Evolutionary conservation across 2,888 invertebrate genomes (phyloP), one percentile per base, ranked within the genome.

Genomic region (Epinotia ramella): DNA sequence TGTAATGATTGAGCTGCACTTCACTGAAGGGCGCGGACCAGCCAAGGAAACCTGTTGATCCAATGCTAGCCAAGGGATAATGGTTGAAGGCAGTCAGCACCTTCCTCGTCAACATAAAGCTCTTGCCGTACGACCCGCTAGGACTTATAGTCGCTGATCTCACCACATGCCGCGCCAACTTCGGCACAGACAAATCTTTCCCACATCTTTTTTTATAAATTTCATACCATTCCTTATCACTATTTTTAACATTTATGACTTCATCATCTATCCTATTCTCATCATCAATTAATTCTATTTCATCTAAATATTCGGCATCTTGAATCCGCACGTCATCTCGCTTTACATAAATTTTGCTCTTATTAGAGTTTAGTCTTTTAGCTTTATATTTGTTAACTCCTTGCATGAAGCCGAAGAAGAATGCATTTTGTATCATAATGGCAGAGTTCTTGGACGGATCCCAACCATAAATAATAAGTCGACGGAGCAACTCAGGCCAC

Each of bases 41-140:
- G 57, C 95, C 95, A 18, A 93, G 89, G 79, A 94, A 92, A 24
- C 95, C 93, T 18, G 95, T 92, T 11, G 95, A 91, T 70, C 95
- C 95, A 40, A 96, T 84, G 75, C 95, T 94, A 74, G 95, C 94
- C 79, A 97, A 87, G 5, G 97, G 96, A 84, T 97, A 97, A 86
- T 97, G 97, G 88, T 97, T 97, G 89, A 97, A 97, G 59, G 97
- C 96, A 65, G 96, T 96, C 81, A 96, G 89, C 44, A 96, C 95
- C 78, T 95, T 95, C 79, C 93, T 93, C 6, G 96, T 96, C 28
- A 95, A 89, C 85, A 97, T 95, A 86, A 97, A 96, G 86, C 97
- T 97, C 87, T 97, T 97, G 70, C 96, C 96, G 77, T 96, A 96
- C 80, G 95, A 95, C 20, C 96, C 96, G 77, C 95, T 91, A 3